These are phyloP conservation scores for Ophonus ardosiacus DNA, from an alignment of 2,888 invertebrate species.

Conservation along the genomic window DNA sequence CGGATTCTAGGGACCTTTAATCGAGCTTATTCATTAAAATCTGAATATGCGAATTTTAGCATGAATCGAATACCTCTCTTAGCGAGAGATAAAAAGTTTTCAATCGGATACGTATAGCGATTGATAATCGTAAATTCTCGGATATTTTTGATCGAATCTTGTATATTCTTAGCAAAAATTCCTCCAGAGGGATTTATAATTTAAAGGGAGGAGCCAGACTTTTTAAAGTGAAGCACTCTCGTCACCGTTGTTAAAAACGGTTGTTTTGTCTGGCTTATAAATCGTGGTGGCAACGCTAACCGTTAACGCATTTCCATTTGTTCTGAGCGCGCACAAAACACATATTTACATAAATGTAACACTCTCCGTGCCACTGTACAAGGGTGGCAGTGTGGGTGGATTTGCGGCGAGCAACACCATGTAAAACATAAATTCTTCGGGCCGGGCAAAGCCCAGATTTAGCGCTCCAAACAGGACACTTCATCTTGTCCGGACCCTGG, in stretches of 20 bases:
- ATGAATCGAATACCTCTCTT: too few relatives aligned
- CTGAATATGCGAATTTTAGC: too few relatives aligned
- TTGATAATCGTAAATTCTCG: too few relatives aligned
- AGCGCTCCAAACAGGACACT: slow-evolving; percentile 9
- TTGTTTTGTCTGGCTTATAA: slow-evolving; percentile 1
- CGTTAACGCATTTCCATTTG: slow-evolving; percentile 43
- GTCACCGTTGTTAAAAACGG: slow-evolving; percentile 5
- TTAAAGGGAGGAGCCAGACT: too few relatives aligned
- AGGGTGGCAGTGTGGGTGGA: not conserved
- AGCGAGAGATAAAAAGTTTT: too few relatives aligned
- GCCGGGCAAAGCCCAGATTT: slow-evolving; percentile 31
- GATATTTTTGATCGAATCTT: too few relatives aligned
- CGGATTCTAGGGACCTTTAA: too few relatives aligned
- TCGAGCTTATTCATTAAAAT: too few relatives aligned
- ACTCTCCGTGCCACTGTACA: slow-evolving; percentile 4
- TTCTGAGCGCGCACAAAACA: slow-evolving; percentile 37
- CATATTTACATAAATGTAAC: slow-evolving; percentile 51
- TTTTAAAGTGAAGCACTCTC: too few relatives aligned
- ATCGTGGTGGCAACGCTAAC: slow-evolving; percentile 2
- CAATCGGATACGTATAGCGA: too few relatives aligned
- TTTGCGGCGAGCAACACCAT: slow-evolving; percentile 29
- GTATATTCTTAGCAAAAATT: too few relatives aligned
- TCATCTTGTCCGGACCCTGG: slow-evolving; percentile 5
- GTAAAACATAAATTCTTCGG: slow-evolving; percentile 32
- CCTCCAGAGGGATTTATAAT: too few relatives aligned